Evolutionary conservation across 2,113 vertebrate species (phyloP).

Genomic region (Chelonoidis abingdonii): DNA sequence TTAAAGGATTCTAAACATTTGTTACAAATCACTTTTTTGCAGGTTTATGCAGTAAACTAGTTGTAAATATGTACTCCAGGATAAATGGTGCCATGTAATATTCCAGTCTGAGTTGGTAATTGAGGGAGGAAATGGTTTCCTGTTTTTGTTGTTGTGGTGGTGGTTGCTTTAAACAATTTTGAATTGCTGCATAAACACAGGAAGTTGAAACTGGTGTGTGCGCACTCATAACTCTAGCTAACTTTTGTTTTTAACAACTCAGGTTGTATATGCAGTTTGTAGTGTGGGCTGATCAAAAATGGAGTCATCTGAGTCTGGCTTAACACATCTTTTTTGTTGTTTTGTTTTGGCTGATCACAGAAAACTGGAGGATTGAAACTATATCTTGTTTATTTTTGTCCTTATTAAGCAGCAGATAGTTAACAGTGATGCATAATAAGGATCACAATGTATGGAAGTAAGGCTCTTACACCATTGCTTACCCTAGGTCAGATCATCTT

Average conservation of each 20-base stretch:
- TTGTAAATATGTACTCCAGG: background rate
- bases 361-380: background rate
- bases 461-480: background rate
- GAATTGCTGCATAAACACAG: background rate
- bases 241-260: background rate
- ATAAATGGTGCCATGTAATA: background rate
- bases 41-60: background rate
- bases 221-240: background rate
- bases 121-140: background rate
- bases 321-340: background rate
- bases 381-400: background rate
- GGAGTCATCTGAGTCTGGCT: background rate
- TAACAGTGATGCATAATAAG: background rate
- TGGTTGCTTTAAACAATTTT: background rate
- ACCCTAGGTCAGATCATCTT: background rate
- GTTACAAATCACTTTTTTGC: background rate
- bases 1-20: background rate
- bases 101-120: background rate
- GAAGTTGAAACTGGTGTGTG: fast-evolving
- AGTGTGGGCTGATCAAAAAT: fast-evolving
- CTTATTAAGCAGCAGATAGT: background rate
- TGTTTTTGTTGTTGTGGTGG: background rate
- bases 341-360: background rate
- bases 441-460: background rate
- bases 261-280: background rate